Evolutionary conservation across 2,113 vertebrate genomes (phyloP), one percentile per base, ranked within the genome.

Genomic region (Vireo altiloquus): DNA sequence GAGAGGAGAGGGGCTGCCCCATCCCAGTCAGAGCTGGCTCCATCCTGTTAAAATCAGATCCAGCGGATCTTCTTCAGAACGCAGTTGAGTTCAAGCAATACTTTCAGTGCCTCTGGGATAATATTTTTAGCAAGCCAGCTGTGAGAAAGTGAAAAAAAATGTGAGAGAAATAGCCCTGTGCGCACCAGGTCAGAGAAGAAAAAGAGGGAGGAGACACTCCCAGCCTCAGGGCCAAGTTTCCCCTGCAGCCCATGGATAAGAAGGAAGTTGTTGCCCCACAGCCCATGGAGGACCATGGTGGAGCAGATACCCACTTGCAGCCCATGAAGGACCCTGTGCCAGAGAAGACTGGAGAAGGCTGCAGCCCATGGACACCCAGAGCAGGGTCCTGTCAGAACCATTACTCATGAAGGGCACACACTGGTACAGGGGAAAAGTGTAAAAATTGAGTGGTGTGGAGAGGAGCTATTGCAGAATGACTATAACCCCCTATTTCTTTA

Each of bases 291-390:
- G 28, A 22, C 24, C 9, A 19, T 6, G 9, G 5, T 18, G 28
- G 42, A 70, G 10, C 7, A 56, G 19, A 16, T 40, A 16, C 11
- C 15, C 12, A 31, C 56, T 42, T 78, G 11, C 19, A 87, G 54
- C 37, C 16, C n/a, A 42, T 25, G 9, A 6, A 37, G 9, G 15
- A 49, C 6, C 24, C 4, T 10, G 23, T 0, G 0, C 14, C 8
- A 33, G 21, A 61, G 8, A 12, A 63, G 20, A 12, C 17, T 69
- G 39, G 47, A 52, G 31, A 63, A 76, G 66, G 15, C 8, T 70
- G 40, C 11, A 70, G 13, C 7, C 7, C 18, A 6, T 8, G 11
- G 28, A 80, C 11, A 69, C 1, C 6, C 17, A 39, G 21, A 76
- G 6, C 3, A 59, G 8, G 3, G 3, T 78, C 23, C 15, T 59